These are phyloP conservation scores for Oreochromis tanganicae DNA, from an alignment of 2,113 vertebrate species.

Conservation along the genomic window DNA sequence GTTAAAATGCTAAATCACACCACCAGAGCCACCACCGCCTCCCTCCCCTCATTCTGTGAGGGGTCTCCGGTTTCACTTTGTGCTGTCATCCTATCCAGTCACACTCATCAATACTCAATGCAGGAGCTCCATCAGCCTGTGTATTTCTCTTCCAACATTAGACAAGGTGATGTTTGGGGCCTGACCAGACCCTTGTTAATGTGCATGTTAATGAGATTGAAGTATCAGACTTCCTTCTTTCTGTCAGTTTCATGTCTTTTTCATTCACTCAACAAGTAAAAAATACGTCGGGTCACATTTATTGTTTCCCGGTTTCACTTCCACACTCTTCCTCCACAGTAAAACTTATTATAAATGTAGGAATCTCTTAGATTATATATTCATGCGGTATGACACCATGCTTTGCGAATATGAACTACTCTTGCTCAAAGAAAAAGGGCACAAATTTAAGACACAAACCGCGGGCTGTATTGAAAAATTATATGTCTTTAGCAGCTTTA, in stretches of 20 bases:
- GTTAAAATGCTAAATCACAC: constrained; percentile 63
- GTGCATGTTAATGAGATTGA: constrained; percentile 49
- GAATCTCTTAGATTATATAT: neutral
- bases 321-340: neutral
- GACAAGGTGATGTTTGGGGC: constrained; percentile 44
- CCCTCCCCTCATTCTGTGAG: constrained; percentile 19
- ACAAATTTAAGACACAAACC: neutral
- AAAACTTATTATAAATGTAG: neutral
- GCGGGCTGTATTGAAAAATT: neutral
- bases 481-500: neutral
- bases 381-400: neutral
- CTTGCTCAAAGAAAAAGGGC: neutral
- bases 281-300: neutral
- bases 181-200: constrained; percentile 32
- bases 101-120: constrained; percentile 66
- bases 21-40: constrained; percentile 1
- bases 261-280: constrained; percentile 36
- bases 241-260: constrained; percentile 48
- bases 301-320: neutral
- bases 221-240: constrained; percentile 47
- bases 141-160: constrained; percentile 18
- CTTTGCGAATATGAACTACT: neutral
- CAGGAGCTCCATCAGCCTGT: constrained; percentile 36
- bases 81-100: constrained; percentile 63
- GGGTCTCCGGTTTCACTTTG: constrained; percentile 60